These are phyloP conservation scores for Remorina albescens DNA, from an alignment of 2,797 vertebrate genomes.

Conservation along the genomic window DNA sequence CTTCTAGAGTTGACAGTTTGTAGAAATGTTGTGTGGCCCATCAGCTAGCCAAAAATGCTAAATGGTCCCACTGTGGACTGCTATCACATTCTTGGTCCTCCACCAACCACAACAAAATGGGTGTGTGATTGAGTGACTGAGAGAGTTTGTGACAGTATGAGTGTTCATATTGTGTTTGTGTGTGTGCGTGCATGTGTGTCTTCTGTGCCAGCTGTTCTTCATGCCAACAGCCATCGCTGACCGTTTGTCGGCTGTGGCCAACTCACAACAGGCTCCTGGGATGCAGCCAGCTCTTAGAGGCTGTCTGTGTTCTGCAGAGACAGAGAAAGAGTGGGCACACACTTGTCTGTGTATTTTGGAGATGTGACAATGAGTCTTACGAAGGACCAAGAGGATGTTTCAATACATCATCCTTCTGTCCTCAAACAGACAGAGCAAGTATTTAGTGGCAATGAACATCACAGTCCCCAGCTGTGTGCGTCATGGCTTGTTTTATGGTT, in stretches of 20 bases:
- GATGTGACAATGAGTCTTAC: constrained; percentile 50
- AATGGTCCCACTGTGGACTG: constrained; percentile 51
- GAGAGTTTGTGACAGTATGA: constrained; percentile 46
- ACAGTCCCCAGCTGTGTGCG: constrained; percentile 52
- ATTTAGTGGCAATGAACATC: constrained; percentile 54
- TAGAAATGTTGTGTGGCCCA: constrained; percentile 49
- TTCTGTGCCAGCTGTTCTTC: constrained; percentile 68
- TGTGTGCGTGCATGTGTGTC: constrained; percentile 5
- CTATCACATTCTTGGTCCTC: constrained; percentile 16
- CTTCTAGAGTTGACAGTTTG: constrained; percentile 31
- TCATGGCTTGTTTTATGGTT: constrained; percentile 67
- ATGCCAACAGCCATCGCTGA: constrained; percentile 72
- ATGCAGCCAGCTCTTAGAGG: constrained; percentile 50
- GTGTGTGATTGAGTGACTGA: constrained; percentile 65
- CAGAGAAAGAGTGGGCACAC: constrained; percentile 41
- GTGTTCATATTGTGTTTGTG: constrained; percentile 38
- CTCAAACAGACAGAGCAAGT: constrained; percentile 42
- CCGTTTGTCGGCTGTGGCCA: constrained; percentile 69
- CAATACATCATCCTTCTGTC: constrained; percentile 48
- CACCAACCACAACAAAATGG: constrained; percentile 53
- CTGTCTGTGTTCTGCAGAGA: constrained; percentile 45
- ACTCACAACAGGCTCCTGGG: constrained; percentile 68
- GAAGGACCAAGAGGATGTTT: constrained; percentile 67
- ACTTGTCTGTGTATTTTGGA: constrained; percentile 60
- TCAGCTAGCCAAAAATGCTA: constrained; percentile 56